phyloP scores from a whole-genome alignment of 2,113 vertebrate genomes.

The Gavia stellata region DNA sequence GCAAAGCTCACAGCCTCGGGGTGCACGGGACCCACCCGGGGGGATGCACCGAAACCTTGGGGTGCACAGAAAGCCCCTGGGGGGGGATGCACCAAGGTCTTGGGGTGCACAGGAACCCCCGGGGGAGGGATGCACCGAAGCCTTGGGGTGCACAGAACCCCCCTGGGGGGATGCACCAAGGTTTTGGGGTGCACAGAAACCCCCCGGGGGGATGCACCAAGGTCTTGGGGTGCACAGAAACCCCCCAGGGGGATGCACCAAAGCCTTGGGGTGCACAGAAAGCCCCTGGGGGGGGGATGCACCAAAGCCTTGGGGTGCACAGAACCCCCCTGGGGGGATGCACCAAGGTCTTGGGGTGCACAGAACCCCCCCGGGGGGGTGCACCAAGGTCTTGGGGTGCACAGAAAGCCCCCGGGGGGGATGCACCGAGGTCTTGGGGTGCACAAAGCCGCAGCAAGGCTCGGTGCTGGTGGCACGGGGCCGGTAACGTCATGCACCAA shows the following conservation, averaged over 20 bases:
- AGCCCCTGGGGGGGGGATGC: accelerated
- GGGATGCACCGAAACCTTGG: background rate
- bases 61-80: accelerated
- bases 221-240: background rate
- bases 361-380: background rate
- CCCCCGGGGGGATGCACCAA: background rate
- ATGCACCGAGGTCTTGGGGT: background rate
- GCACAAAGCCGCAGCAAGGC: background rate
- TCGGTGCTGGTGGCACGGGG: background rate
- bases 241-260: accelerated
- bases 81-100: accelerated
- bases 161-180: accelerated
- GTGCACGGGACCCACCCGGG: background rate
- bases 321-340: too few relatives aligned
- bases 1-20: background rate
- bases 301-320: accelerated
- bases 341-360: background rate
- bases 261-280: background rate
- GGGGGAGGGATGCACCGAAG: accelerated
- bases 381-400: accelerated
- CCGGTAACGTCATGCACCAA: accelerated
- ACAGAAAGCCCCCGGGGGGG: background rate
- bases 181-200: background rate
- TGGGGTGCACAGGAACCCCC: background rate
- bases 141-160: background rate